Conservation (phyloP, 2,888 invertebrate species). For the Ectemnius lituratus region DNA sequence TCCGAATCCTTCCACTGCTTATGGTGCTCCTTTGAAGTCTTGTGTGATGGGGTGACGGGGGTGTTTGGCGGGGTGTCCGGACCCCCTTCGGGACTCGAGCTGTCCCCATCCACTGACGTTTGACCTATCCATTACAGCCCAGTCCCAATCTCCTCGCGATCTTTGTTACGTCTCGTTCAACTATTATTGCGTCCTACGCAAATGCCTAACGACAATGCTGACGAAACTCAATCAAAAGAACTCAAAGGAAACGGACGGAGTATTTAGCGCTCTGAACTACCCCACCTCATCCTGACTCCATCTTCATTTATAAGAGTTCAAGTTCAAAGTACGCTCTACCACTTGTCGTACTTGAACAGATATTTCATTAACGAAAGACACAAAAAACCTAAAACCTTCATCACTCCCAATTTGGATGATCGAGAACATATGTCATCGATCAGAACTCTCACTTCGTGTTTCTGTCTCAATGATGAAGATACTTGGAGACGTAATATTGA, state of each 20-base stretch:
- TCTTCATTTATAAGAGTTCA: too few relatives aligned
- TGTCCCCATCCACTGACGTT: constrained; percentile 76
- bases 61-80: constrained; percentile 77
- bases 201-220: constrained; percentile 76
- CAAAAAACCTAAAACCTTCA: too few relatives aligned
- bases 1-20: constrained; percentile 73
- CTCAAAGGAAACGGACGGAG: constrained; percentile 60
- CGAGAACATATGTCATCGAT: neutral
- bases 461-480: neutral
- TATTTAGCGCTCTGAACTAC: constrained; percentile 60
- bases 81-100: constrained; percentile 73
- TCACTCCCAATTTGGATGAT: neutral
- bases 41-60: constrained; percentile 75
- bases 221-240: constrained; percentile 68
- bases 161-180: constrained; percentile 69
- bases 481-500: neutral
- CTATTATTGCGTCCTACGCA: constrained; percentile 75
- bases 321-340: too few relatives aligned
- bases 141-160: constrained; percentile 75
- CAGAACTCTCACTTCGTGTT: neutral
- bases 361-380: too few relatives aligned
- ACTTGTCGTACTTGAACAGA: too few relatives aligned
- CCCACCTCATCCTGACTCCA: too few relatives aligned
- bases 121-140: constrained; percentile 78
- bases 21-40: constrained; percentile 70